A percentile compares a stretch with the other conserved stretches of the same genome.
These are phyloP conservation scores for Platycheirus rosarum DNA, from an alignment of 2,888 invertebrate genomes.

Conservation along the genomic window DNA sequence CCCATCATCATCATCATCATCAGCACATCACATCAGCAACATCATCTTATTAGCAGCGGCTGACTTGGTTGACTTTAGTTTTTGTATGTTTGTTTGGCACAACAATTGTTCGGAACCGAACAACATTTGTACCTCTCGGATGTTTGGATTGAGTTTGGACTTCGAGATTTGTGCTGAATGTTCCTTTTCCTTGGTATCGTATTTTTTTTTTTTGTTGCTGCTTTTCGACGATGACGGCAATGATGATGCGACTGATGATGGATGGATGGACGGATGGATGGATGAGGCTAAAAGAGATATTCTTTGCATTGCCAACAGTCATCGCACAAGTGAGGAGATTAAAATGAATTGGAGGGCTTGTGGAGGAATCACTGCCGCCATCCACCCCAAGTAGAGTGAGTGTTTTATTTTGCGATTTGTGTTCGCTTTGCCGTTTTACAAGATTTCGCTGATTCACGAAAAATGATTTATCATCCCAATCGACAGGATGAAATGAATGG, in stretches of 20 bases:
- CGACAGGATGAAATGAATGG: slow-evolving; percentile 69
- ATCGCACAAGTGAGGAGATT: slow-evolving; percentile 34
- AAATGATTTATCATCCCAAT: slow-evolving; percentile 75
- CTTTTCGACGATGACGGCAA: slow-evolving; percentile 39
- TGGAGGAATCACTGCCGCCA: not conserved
- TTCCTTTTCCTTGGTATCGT: slow-evolving; percentile 26
- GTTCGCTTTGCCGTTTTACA: slow-evolving; percentile 73
- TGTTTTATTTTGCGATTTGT: slow-evolving; percentile 68
- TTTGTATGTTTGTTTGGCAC: slow-evolving; percentile 47
- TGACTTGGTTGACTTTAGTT: slow-evolving; percentile 63
- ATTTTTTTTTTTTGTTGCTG: slow-evolving; percentile 4
- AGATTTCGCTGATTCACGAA: slow-evolving; percentile 75
- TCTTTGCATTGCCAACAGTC: slow-evolving; percentile 38
- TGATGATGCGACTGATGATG: slow-evolving; percentile 71
- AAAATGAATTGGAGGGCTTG: slow-evolving; percentile 49
- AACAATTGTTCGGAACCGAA: slow-evolving; percentile 65
- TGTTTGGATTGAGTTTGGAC: slow-evolving; percentile 58
- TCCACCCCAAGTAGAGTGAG: slow-evolving; percentile 40
- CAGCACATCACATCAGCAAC: slow-evolving; percentile 69
- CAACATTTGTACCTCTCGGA: slow-evolving; percentile 57
- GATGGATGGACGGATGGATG: slow-evolving; percentile 64
- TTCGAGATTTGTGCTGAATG: slow-evolving; percentile 60
- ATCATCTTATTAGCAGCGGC: slow-evolving; percentile 73
- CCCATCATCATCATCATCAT: slow-evolving; percentile 52
- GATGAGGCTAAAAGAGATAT: slow-evolving; percentile 33